Percentiles rank a stretch among this genome's conserved stretches.
Conservation (phyloP, 2,113 vertebrate genomes). For the Ailurus styani region DNA sequence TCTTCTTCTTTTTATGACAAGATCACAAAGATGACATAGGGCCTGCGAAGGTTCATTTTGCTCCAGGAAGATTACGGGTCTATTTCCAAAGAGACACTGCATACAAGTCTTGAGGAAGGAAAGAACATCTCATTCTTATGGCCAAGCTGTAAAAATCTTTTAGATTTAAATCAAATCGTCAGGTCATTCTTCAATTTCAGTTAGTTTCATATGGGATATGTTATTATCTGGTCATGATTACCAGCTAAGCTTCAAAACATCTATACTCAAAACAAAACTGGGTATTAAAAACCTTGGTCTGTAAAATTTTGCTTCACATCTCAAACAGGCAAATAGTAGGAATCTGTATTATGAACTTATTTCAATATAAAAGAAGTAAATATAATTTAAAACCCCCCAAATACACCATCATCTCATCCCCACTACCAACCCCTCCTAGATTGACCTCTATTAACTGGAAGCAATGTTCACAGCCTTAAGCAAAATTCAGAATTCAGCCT, state of each 20-base stretch:
- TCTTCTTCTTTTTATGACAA: constrained; percentile 55
- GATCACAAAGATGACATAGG: constrained; percentile 69
- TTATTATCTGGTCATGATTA: constrained; percentile 61
- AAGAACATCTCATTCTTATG: constrained; percentile 63
- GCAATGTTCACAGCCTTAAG: not conserved
- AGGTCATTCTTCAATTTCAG: constrained; percentile 65
- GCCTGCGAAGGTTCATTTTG: constrained; percentile 52
- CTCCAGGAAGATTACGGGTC: constrained; percentile 56
- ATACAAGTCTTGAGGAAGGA: constrained; percentile 57
- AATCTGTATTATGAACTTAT: constrained; percentile 18
- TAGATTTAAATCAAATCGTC: constrained; percentile 76
- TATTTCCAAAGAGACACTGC: constrained; percentile 50
- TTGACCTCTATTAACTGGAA: not conserved
- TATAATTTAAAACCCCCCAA: not conserved
- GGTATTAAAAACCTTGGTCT: constrained; percentile 59
- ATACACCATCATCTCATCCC: not conserved
- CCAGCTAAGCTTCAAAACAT: constrained; percentile 54
- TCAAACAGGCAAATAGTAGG: not conserved
- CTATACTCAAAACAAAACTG: constrained; percentile 24
- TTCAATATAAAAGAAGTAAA: not conserved
- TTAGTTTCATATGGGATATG: constrained; percentile 59
- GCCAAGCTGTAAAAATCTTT: constrained; percentile 74
- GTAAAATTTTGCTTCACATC: constrained; percentile 47
- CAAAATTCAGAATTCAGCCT: not conserved
- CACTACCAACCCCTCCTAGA: not conserved